phyloP scores from a whole-genome alignment of 2,113 vertebrate genomes.

The Indicator indicator region DNA sequence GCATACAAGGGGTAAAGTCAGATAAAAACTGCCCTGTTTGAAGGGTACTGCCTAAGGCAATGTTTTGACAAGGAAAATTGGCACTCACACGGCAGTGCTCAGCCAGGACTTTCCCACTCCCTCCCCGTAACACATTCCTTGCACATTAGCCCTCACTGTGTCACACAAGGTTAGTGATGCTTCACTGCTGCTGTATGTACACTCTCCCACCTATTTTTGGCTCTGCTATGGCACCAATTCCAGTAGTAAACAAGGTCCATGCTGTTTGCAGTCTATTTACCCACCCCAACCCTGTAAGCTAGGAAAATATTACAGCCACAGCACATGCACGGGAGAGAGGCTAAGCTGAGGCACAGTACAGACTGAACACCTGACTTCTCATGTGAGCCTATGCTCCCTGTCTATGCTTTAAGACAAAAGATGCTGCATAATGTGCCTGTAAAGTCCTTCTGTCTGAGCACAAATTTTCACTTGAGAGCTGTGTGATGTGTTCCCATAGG shows the following conservation, averaged over 20 bases:
- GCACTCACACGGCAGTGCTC: background rate
- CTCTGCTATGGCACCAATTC: background rate
- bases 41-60: background rate
- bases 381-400: fast-evolving
- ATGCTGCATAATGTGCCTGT: background rate
- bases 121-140: background rate
- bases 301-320: background rate
- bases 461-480: background rate
- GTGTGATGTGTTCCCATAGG: background rate
- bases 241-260: background rate
- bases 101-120: background rate
- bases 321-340: background rate
- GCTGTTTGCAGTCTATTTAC: background rate
- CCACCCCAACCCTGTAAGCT: background rate
- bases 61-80: background rate
- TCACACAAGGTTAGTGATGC: background rate
- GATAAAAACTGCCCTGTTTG: background rate
- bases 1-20: background rate
- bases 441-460: background rate
- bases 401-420: background rate
- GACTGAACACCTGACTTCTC: background rate
- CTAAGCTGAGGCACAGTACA: background rate
- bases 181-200: background rate
- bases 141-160: fast-evolving
- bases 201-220: background rate